A percentile compares a stretch with the other conserved stretches of the same genome.
These are phyloP conservation scores for Syritta pipiens DNA, from an alignment of 2,888 invertebrate species.

Conservation along the genomic window DNA sequence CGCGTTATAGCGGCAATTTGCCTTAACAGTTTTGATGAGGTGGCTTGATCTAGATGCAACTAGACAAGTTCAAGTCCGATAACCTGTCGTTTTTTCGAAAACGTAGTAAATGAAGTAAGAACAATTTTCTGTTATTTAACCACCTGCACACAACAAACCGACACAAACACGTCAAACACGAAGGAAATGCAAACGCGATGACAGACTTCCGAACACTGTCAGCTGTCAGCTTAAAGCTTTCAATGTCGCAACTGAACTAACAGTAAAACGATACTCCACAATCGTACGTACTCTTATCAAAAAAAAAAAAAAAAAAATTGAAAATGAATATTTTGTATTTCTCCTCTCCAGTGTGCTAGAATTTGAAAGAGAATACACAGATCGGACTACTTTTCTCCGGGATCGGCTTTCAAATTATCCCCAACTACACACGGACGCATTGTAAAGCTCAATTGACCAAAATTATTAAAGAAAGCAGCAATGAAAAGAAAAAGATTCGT, in stretches of 20 bases:
- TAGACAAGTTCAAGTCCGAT: constrained; percentile 42
- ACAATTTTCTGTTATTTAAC: no score
- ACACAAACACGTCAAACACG: no score
- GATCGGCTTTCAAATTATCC: constrained; percentile 6
- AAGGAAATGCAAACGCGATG: background rate
- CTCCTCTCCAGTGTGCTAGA: constrained; percentile 17
- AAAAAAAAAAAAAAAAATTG: constrained; percentile 26
- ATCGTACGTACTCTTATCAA: constrained; percentile 54
- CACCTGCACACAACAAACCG: no score
- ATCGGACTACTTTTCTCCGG: constrained; percentile 46
- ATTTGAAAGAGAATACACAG: constrained; percentile 45
- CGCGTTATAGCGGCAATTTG: no score
- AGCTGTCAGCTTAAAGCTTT: constrained; percentile 28
- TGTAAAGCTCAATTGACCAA: constrained; percentile 54
- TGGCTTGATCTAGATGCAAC: constrained; percentile 14
- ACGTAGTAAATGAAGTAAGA: background rate
- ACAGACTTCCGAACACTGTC: background rate
- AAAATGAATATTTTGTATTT: constrained; percentile 1
- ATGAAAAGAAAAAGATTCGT: constrained; percentile 31
- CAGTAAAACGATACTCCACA: constrained; percentile 24
- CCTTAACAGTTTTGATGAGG: constrained; percentile 9
- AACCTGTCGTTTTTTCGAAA: no score
- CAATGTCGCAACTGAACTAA: constrained; percentile 42
- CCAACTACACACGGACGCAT: constrained; percentile 7
- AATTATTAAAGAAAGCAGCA: no score